Base-by-base conservation (phyloP, 1,140 invertebrate genomes). In the Wasmannia auropunctata region DNA sequence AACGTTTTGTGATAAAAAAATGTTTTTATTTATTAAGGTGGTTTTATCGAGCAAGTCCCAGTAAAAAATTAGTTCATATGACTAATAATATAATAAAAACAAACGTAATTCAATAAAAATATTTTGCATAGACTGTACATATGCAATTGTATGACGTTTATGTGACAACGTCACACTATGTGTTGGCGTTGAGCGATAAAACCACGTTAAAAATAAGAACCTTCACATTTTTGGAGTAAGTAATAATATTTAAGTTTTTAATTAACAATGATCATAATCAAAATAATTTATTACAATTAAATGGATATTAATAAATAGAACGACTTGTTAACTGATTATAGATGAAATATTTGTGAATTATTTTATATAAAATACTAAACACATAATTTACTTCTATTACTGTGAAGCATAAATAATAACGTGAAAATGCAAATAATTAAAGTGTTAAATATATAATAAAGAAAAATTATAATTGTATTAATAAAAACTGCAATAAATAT, bases 381-480 rank as follows among this genome's bases (percentile, higher is more conserved):
- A 16, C 16, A 37, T 37, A 31, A 37, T 74, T 56, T 37, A 56
- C 16, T 54, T 56, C 14, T 25, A 72, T 3, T 37, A 8, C 3
- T n/a, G 3, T 25, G 19, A 56, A 74, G 7, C 16, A 49, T 70
- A 54, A 54, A 51, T 51, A 28, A 25, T 34, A 0, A 72, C 1
- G 5, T 4, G 5, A n/a, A 8, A n/a, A 60, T 58, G 51, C 14
- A 43, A 60, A 19, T 40, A 37, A 37, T 4, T n/a, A 10, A 74
- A 58, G 14, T 22, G 4, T 74, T 56, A 56, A 56, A 40, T 75
- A 54, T 43, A n/a, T 3, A 28, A 76, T 14, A 28, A 28, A 40
- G 65, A 22, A 70, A 77, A 70, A n/a, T n/a, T 19, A 3, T 31
- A 31, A n/a, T 28, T 76, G 28, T 58, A 37, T 75, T 75, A 75